Conservation (phyloP, 2,888 invertebrate species). For the Drosophila paranaensis region DNA sequence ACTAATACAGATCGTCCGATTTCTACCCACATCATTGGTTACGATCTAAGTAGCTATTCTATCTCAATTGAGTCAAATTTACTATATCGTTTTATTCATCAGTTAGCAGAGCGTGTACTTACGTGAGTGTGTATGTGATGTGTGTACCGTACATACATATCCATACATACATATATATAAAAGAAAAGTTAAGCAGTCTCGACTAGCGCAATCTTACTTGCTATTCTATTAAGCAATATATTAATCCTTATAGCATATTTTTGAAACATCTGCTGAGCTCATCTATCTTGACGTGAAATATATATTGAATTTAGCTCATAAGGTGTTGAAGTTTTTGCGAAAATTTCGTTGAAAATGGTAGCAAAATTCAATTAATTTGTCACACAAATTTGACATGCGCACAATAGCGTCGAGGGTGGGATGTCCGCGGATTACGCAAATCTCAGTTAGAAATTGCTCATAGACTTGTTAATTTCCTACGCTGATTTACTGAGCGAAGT, state of each 20-base stretch:
- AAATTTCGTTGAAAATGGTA: constrained; percentile 52
- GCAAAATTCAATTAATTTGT: constrained; percentile 73
- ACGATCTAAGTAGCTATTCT: background rate
- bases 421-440: constrained; percentile 27
- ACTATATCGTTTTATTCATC: background rate
- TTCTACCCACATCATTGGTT: background rate
- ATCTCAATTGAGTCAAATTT: background rate
- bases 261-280: constrained; percentile 51
- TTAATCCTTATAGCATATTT: constrained; percentile 1
- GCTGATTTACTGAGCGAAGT: constrained; percentile 37
- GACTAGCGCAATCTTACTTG: too few species aligned
- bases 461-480: constrained; percentile 21
- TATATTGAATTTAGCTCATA: constrained; percentile 49
- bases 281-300: constrained; percentile 63
- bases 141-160: too few species aligned
- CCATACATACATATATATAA: too few species aligned
- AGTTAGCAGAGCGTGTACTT: too few species aligned
- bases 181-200: too few species aligned
- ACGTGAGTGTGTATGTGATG: too few species aligned
- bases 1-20: background rate
- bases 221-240: background rate
- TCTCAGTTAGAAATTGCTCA: constrained; percentile 19
- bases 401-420: constrained; percentile 26
- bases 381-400: constrained; percentile 62
- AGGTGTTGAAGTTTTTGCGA: constrained; percentile 34